These are phyloP conservation scores for Protophormia terraenovae DNA, from an alignment of 2,888 invertebrate genomes.

Conservation along the genomic window DNA sequence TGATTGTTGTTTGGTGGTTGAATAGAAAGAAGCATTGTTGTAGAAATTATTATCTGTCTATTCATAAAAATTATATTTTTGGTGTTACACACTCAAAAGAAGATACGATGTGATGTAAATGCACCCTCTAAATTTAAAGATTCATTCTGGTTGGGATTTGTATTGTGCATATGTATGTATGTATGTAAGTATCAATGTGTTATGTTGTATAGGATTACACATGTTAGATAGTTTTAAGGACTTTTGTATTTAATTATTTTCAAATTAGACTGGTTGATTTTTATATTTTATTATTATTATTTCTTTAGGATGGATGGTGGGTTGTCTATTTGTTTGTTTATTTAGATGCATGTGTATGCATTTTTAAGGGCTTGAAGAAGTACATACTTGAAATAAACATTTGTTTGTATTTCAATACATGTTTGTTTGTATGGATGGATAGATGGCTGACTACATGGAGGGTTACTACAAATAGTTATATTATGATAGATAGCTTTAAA, in stretches of 20 bases:
- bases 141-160: slow-evolving; percentile 59
- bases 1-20: slow-evolving; percentile 55
- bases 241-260: slow-evolving; percentile 66
- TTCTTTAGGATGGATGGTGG: neutral
- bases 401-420: neutral
- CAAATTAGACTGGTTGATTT: slow-evolving; percentile 67
- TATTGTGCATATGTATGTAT: neutral
- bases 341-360: slow-evolving; percentile 41
- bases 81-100: neutral
- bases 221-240: slow-evolving; percentile 46
- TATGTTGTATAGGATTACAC: slow-evolving; percentile 60
- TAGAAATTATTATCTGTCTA: slow-evolving; percentile 67
- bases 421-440: neutral
- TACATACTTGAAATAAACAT: slow-evolving; percentile 35
- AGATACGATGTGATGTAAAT: slow-evolving; percentile 17
- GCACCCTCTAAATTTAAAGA: slow-evolving; percentile 56
- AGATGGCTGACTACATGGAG: neutral
- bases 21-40: slow-evolving; percentile 54
- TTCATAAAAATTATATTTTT: slow-evolving; percentile 65
- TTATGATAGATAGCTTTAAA: slow-evolving; percentile 40
- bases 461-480: neutral
- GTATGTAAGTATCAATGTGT: neutral
- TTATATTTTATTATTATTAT: neutral
- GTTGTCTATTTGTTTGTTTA: slow-evolving; percentile 42
- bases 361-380: slow-evolving; percentile 48